Conservation (phyloP, 2,888 invertebrate species). For the Trichacis sp. region DNA sequence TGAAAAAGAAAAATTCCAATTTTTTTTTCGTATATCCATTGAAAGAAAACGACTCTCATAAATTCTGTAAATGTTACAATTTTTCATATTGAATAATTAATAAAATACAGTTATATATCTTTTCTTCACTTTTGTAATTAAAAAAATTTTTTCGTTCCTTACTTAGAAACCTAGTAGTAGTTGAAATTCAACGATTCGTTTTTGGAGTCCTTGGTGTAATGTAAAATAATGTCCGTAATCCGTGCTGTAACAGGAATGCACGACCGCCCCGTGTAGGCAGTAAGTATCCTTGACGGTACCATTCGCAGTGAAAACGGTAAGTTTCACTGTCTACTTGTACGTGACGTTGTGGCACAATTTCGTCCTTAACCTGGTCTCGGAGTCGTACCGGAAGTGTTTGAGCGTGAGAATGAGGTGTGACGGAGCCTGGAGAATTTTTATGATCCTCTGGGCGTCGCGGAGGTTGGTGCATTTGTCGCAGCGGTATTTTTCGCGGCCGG, state of each 20-base stretch:
- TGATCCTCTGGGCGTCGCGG: constrained; percentile 81
- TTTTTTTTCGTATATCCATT: too few relatives aligned
- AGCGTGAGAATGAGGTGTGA: constrained; percentile 83
- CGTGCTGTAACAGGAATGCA: constrained; percentile 85
- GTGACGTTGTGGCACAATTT: constrained; percentile 81
- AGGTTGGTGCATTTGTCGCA: constrained; percentile 82
- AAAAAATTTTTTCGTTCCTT: too few relatives aligned
- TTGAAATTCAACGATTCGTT: too few relatives aligned
- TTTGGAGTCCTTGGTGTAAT: too few relatives aligned
- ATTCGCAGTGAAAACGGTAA: constrained; percentile 59
- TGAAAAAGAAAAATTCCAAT: too few relatives aligned
- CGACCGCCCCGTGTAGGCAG: constrained; percentile 83
- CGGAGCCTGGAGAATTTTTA: constrained; percentile 80
- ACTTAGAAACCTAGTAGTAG: too few relatives aligned
- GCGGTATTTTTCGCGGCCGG: constrained; percentile 85
- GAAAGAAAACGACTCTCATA: too few relatives aligned
- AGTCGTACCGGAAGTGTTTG: constrained; percentile 83
- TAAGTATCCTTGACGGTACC: constrained; percentile 71
- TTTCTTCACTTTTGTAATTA: too few relatives aligned
- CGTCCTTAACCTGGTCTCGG: constrained; percentile 77
- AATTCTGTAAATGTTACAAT: too few relatives aligned
- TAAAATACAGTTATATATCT: too few relatives aligned
- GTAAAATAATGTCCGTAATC: constrained; percentile 81
- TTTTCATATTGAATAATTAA: too few relatives aligned
- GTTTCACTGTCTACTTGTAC: constrained; percentile 72